phyloP scores from a whole-genome alignment of 2,113 vertebrate species.

The Hemiprocne comata region DNA sequence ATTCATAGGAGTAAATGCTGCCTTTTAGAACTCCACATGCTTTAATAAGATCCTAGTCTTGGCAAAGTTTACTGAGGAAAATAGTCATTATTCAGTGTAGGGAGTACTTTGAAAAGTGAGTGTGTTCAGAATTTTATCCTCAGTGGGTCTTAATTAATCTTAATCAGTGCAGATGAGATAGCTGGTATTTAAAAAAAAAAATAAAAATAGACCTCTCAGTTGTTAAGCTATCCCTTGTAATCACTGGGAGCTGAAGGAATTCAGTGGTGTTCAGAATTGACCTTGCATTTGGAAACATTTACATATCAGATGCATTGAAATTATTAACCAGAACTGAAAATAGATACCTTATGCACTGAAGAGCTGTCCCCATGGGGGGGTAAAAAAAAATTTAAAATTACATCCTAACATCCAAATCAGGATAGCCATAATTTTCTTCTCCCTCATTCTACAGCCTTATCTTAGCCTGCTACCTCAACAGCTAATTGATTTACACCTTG shows the following conservation, averaged over 20 bases:
- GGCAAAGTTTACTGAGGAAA: constrained; percentile 39
- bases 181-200: not conserved
- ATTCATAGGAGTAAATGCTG: constrained; percentile 55
- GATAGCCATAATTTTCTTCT: not conserved
- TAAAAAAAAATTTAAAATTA: not conserved
- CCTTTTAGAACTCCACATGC: constrained; percentile 47
- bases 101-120: not conserved
- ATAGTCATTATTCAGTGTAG: not conserved
- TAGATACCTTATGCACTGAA: not conserved
- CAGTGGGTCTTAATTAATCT: constrained; percentile 14
- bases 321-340: not conserved
- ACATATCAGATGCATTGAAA: not conserved
- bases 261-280: not conserved
- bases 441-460: not conserved
- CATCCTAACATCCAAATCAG: not conserved
- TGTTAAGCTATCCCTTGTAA: not conserved
- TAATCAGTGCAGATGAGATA: not conserved
- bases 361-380: not conserved
- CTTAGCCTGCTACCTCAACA: not conserved
- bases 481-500: constrained; percentile 13
- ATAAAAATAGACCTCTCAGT: not conserved
- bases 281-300: not conserved
- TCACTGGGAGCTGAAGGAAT: not conserved
- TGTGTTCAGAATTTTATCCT: not conserved
- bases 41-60: not conserved